Evolutionary conservation across 2,113 vertebrate genomes (phyloP).

Genomic region (Xiphias gladius): DNA sequence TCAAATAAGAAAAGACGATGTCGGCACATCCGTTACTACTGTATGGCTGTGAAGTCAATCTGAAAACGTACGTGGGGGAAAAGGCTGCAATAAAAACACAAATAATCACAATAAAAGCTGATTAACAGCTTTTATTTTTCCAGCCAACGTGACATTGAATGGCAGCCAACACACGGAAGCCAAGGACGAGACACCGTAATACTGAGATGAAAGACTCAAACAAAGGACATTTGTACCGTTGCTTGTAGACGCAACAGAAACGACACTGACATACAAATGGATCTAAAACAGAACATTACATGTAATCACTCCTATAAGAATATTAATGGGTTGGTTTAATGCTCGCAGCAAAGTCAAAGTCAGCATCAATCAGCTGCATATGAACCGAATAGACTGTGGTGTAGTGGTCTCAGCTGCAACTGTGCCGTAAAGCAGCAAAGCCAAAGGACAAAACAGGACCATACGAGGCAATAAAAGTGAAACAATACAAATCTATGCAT

Average conservation of each 20-base stretch:
- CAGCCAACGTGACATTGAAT: conserved; percentile 12
- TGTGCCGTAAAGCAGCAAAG: background rate
- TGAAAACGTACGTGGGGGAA: background rate
- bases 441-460: background rate
- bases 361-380: background rate
- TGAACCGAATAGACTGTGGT: background rate
- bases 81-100: conserved; percentile 3
- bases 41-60: background rate
- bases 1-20: background rate
- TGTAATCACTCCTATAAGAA: background rate
- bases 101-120: conserved; percentile 7
- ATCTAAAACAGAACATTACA: conserved; percentile 10
- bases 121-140: background rate
- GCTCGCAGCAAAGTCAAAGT: conserved; percentile 28
- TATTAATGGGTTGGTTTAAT: background rate
- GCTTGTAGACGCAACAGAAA: background rate
- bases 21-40: background rate
- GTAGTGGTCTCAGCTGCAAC: background rate
- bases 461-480: background rate
- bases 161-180: background rate
- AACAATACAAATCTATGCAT: background rate
- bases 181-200: background rate
- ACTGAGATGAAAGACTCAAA: background rate
- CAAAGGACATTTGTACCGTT: background rate
- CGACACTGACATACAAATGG: conserved; percentile 11